Base-by-base conservation (phyloP, 2,888 invertebrate genomes). In the Oxystoma pomonae region DNA sequence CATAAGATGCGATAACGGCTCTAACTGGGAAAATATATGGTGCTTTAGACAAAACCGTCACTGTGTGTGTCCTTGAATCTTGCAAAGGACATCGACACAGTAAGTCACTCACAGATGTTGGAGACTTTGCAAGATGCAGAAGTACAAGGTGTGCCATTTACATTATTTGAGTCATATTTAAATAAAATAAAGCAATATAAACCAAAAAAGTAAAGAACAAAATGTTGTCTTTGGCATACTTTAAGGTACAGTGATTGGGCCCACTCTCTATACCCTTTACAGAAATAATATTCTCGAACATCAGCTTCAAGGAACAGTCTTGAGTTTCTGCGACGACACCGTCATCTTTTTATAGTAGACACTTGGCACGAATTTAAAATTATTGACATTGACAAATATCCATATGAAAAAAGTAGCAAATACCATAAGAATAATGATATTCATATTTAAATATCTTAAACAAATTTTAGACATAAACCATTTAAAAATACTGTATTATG, bases 31-130 rank as follows among this genome's bases (percentile, higher is more conserved):
- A 61, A 12, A 16, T 55, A 55, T 55, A 16, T 12, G 18, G 17
- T 9, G 9, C 16, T 55, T 9, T 9, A 55, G 9, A 55, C 9
- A 16, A 55, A 16, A 12, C 55, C 55, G 9, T 16, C 60, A 9
- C 19, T n/a, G 16, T 21, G 35, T n/a, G 50, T 60, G 16, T 56
- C 55, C 16, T 21, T 60, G 1, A 60, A 63, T 19, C 57, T 63
- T 21, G 52, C 60, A 35, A 63, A 63, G 20, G 63, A 59, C 1
- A 60, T 63, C 18, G 63, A 60, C 22, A 22, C 19, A 22, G 51
- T 63, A 17, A 56, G 56, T 2, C 56, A 63, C 51, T 35, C 20
- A 0, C 20, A 17, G 7, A 19, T 63, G 20, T 49, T 60, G 1
- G 19, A 9, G 5, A 57, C 56, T n/a, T 18, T 63, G 16, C 18